Conservation (phyloP, 1,140 invertebrate species). For the Anoplophora glabripennis region DNA sequence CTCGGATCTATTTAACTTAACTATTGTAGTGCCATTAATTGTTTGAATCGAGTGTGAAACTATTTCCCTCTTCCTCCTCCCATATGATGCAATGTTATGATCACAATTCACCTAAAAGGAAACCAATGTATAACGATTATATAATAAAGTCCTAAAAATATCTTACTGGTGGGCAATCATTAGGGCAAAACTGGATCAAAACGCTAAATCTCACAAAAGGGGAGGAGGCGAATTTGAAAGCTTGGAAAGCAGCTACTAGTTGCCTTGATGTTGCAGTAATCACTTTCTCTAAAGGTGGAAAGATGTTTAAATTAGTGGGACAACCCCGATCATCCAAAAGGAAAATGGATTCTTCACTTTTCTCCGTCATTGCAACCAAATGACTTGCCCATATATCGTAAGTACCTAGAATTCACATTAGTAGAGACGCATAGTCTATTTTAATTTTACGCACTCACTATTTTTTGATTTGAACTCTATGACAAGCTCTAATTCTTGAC, state of each 20-base stretch:
- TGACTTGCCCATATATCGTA: constrained; percentile 56
- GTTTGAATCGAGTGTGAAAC: constrained; percentile 20
- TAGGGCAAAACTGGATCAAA: constrained; percentile 52
- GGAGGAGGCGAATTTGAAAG: constrained; percentile 54
- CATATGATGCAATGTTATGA: constrained; percentile 23
- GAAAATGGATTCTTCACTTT: constrained; percentile 52
- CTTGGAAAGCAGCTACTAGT: constrained; percentile 50
- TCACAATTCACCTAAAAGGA: constrained; percentile 28
- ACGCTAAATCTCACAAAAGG: constrained; percentile 53
- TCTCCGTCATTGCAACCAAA: constrained; percentile 53
- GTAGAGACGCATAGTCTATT: too few species aligned
- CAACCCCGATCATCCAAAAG: constrained; percentile 62
- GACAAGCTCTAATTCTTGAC: constrained; percentile 44
- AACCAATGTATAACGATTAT: neutral
- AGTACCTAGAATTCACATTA: constrained; percentile 24
- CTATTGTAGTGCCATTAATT: constrained; percentile 32
- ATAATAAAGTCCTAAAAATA: constrained; percentile 3
- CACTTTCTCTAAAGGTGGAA: constrained; percentile 47
- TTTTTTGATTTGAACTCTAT: constrained; percentile 42
- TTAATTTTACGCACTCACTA: constrained; percentile 24
- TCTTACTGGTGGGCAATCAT: constrained; percentile 43
- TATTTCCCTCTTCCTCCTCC: constrained; percentile 25
- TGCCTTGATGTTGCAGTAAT: constrained; percentile 40
- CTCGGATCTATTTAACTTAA: constrained; percentile 24
- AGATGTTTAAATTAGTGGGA: constrained; percentile 56